Percentiles rank a stretch among this genome's conserved stretches.
Conservation (phyloP, 2,888 invertebrate genomes). For the Ornithoptera priamus region DNA sequence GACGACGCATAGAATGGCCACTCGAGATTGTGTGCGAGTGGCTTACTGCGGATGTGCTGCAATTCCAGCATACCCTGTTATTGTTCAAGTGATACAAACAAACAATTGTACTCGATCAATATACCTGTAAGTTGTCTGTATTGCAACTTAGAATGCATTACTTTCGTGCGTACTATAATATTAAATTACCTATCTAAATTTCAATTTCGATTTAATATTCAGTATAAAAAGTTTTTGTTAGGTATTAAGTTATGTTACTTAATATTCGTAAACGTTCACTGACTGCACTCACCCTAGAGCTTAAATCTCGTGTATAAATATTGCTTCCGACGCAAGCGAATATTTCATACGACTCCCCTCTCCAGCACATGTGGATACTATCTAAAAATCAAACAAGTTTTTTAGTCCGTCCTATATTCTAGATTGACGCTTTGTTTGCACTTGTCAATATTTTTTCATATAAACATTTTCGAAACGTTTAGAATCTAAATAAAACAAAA, state of each 20-base stretch:
- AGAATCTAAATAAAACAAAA: background rate
- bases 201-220: too few species aligned
- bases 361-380: conserved; percentile 16
- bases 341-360: conserved; percentile 12
- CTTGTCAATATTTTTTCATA: background rate
- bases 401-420: conserved; percentile 5
- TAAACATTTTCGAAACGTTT: background rate
- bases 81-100: conserved; percentile 43
- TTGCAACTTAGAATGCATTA: background rate
- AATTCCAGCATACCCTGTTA: conserved; percentile 45
- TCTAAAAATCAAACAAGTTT: conserved; percentile 18
- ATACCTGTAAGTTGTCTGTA: background rate
- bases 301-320: conserved; percentile 26
- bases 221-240: background rate
- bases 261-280: too few species aligned
- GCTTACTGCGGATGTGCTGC: conserved; percentile 53
- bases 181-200: too few species aligned
- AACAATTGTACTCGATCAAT: background rate
- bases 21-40: conserved; percentile 59
- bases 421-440: conserved; percentile 1
- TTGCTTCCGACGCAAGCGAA: conserved; percentile 17
- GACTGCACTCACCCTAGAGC: conserved; percentile 18
- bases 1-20: conserved; percentile 64
- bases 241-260: too few species aligned
- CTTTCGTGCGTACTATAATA: background rate